Percentiles rank a stretch among this genome's conserved stretches.
Evolutionary conservation across 2,888 invertebrate species (phyloP).

Genomic region (Tortricodes alternella): DNA sequence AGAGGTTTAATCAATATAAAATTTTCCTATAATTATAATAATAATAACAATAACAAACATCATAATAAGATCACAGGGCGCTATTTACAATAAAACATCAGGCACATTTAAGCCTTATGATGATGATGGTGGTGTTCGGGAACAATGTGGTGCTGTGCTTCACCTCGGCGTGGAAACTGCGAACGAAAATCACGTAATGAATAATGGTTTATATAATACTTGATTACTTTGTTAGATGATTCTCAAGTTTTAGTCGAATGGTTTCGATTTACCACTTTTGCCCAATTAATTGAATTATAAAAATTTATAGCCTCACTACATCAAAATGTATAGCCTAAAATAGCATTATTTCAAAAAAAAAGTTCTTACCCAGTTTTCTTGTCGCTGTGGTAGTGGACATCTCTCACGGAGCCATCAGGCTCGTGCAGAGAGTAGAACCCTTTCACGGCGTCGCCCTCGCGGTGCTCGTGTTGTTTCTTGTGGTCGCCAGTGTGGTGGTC

Average conservation of each 20-base stretch:
- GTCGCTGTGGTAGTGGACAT: conserved; percentile 65
- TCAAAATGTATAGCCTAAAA: no score
- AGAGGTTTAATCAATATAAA: no score
- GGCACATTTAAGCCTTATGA: not conserved
- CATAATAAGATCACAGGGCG: no score
- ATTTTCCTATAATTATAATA: no score
- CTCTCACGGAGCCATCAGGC: conserved; percentile 64
- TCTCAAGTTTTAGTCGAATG: no score
- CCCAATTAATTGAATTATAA: no score
- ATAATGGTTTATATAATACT: no score
- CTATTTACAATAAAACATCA: no score
- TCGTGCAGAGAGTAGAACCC: conserved; percentile 65
- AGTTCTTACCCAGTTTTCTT: conserved; percentile 53
- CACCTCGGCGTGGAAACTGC: conserved; percentile 72
- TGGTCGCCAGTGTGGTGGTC: conserved; percentile 73
- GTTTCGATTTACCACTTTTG: no score
- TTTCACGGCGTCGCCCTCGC: conserved; percentile 68
- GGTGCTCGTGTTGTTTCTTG: conserved; percentile 66
- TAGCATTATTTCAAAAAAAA: no score
- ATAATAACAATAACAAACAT: not conserved
- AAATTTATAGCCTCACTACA: no score
- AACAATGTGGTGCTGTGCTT: conserved; percentile 65
- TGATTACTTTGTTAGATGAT: no score
- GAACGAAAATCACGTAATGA: not conserved
- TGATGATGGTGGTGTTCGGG: conserved; percentile 55